Conservation (phyloP, 2,113 vertebrate species). For the Cyanistes caeruleus region DNA sequence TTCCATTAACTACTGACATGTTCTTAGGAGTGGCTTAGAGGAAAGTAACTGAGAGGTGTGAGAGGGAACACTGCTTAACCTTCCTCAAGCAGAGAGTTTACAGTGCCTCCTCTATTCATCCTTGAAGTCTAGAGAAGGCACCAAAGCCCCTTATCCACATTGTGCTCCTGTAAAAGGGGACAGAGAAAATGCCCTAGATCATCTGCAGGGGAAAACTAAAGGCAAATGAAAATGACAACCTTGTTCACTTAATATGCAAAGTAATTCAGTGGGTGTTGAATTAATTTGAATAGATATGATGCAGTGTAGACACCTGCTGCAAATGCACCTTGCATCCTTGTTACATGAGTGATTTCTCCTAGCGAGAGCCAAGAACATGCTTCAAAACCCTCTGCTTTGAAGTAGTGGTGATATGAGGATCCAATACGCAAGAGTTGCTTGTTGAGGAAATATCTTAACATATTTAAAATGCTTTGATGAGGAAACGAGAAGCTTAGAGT, state of each 20-base stretch:
- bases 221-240: constrained; percentile 30
- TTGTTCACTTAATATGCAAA: constrained; percentile 50
- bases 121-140: neutral
- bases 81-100: neutral
- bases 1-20: neutral
- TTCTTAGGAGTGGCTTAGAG: neutral
- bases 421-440: neutral
- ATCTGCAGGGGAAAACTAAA: neutral
- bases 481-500: neutral
- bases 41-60: neutral
- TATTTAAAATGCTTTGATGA: constrained; percentile 45
- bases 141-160: neutral
- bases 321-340: constrained; percentile 48
- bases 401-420: constrained; percentile 32
- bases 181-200: neutral
- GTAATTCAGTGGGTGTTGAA: constrained; percentile 38
- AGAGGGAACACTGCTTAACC: neutral
- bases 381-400: constrained; percentile 62
- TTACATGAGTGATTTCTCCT: constrained; percentile 62
- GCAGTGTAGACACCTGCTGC: constrained; percentile 39
- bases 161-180: neutral
- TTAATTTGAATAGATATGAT: constrained; percentile 63
- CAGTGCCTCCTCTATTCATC: neutral
- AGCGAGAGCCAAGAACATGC: constrained; percentile 53
- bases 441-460: constrained; percentile 54